Evolutionary conservation across 92 coral and sea anemone species (phyloP), one percentile per base, ranked within the genome.

Genomic region (Porites cylindrica): DNA sequence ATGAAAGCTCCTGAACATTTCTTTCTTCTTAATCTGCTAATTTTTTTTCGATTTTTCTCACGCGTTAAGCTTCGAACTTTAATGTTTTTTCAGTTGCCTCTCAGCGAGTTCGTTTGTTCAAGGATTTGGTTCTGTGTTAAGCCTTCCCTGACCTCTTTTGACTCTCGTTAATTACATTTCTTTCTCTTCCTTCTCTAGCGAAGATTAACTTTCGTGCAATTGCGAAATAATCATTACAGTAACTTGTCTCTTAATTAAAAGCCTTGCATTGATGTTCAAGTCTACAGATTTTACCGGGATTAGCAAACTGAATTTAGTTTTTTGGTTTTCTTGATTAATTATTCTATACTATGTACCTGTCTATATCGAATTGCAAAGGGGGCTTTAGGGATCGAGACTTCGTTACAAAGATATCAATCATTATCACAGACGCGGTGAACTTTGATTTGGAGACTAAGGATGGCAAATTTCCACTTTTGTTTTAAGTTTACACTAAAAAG

Each of bases 401-500:
- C 86, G 79, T 72, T 82, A 82, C 86, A 60, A 38, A 38, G 78
- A 64, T 54, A 83, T 83, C 87, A 52, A 51, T 74, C 63, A 50
- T 47, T 3, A 8, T 18, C 51, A 16, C 18, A 11, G 60, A 26
- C 53, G 68, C 68, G 65, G 73, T 43, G 80, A 61, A 73, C 87
- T 83, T 73, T 83, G 87, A 70, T 72, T 32, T 72, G 10, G 29
- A 67, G 47, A 19, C 87, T 63, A 47, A 52, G 75, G 61, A 63
- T 83, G 87, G 87, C 87, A 73, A 83, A 63, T 51, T 83, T 83
- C 87, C 87, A 83, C 78, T 73, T 73, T 83, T 83, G 87, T 83
- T 58, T 74, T 58, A 62, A 63, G 51, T 73, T 43, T 62, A 73
- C 73, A 73, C 62, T 56, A 14, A 14, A 10, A 43, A 73, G 79